Evolutionary conservation across 2,888 invertebrate genomes (phyloP).

Genomic region (Trissolcus brochymenae): DNA sequence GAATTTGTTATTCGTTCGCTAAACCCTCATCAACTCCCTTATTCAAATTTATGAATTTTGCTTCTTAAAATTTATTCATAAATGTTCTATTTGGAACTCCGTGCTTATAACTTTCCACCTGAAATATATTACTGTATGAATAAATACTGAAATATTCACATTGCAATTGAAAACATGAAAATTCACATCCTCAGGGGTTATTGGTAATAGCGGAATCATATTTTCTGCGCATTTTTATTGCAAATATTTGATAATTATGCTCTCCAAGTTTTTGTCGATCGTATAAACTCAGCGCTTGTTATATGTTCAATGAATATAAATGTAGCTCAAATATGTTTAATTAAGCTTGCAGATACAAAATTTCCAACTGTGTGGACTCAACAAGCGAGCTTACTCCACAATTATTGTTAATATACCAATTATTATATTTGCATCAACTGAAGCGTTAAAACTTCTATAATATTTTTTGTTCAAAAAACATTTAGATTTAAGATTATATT

Average conservation of each 20-base stretch:
- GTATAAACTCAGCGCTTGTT: slow-evolving; percentile 42
- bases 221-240: slow-evolving; percentile 51
- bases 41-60: slow-evolving; percentile 14
- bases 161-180: slow-evolving; percentile 54
- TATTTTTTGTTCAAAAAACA: neutral
- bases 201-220: slow-evolving; percentile 55
- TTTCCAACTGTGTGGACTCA: slow-evolving; percentile 50
- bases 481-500: too few species aligned
- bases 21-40: neutral
- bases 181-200: slow-evolving; percentile 55
- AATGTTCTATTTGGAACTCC: slow-evolving; percentile 12
- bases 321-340: slow-evolving; percentile 56
- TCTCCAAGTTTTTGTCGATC: slow-evolving; percentile 49
- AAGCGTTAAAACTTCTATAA: slow-evolving; percentile 40
- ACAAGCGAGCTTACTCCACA: slow-evolving; percentile 51
- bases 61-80: slow-evolving; percentile 33
- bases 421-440: slow-evolving; percentile 51
- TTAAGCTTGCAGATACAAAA: slow-evolving; percentile 56
- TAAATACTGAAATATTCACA: slow-evolving; percentile 48
- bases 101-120: slow-evolving; percentile 34
- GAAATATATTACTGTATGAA: slow-evolving; percentile 33
- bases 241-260: slow-evolving; percentile 57
- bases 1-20: neutral
- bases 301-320: slow-evolving; percentile 56
- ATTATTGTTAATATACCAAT: slow-evolving; percentile 58